phyloP scores from a whole-genome alignment of 2,888 invertebrate species.

The Cancer borealis region DNA sequence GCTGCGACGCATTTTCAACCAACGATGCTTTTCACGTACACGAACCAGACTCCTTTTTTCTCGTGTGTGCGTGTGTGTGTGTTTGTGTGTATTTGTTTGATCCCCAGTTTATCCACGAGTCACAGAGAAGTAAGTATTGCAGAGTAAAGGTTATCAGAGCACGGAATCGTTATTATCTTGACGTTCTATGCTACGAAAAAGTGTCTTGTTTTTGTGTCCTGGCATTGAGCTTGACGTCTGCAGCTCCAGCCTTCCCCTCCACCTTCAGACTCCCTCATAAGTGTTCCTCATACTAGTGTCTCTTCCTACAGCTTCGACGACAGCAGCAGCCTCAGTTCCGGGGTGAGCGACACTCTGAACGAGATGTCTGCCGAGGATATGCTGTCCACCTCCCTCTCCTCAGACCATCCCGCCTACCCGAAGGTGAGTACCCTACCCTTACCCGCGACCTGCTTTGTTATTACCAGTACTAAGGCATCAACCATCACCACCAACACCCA shows the following conservation, averaged over 20 bases:
- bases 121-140: not conserved
- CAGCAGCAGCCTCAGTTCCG: constrained; percentile 77
- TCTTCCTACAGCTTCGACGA: constrained; percentile 75
- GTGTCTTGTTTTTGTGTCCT: not conserved
- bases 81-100: constrained; percentile 35
- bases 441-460: too few species aligned
- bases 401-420: constrained; percentile 70
- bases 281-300: not conserved
- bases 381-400: constrained; percentile 71
- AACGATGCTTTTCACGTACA: too few species aligned
- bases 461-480: not conserved
- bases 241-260: not conserved
- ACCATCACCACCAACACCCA: not conserved
- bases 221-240: not conserved
- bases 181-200: not conserved
- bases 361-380: constrained; percentile 76
- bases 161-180: not conserved
- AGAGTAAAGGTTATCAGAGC: not conserved
- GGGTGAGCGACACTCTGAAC: constrained; percentile 77
- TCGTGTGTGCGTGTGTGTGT: not conserved
- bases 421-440: constrained; percentile 54
- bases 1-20: too few species aligned
- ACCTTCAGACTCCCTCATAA: constrained; percentile 34
- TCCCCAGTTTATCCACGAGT: not conserved
- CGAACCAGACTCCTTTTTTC: not conserved